phyloP scores from a whole-genome alignment of 2,113 vertebrate genomes.

The Crotalus helleri region DNA sequence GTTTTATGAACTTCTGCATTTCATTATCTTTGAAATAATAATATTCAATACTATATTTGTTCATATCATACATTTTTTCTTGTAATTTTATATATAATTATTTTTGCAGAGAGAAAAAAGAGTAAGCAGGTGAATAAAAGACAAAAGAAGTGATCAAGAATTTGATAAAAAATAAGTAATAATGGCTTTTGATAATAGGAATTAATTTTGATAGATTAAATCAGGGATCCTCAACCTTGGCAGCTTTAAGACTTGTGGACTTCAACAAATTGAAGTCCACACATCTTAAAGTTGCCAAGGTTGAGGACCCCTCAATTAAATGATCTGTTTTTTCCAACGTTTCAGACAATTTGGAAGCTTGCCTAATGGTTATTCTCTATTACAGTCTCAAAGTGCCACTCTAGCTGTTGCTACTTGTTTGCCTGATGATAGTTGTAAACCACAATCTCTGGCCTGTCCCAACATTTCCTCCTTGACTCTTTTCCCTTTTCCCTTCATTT shows the following conservation, averaged over 20 bases:
- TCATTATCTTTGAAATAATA: neutral
- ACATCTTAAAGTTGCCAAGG: too few relatives aligned
- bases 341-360: neutral
- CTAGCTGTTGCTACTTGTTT: neutral
- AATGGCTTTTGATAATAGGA: neutral
- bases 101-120: neutral
- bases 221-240: neutral
- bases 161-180: neutral
- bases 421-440: neutral
- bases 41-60: neutral
- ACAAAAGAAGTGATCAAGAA: neutral
- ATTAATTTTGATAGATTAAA: neutral
- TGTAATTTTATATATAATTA: neutral
- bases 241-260: too few relatives aligned
- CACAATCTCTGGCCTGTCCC: neutral
- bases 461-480: neutral
- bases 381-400: neutral
- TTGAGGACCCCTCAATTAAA: neutral
- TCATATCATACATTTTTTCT: neutral
- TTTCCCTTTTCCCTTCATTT: neutral
- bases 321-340: neutral
- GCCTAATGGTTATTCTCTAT: neutral
- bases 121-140: neutral
- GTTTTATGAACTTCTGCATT: neutral
- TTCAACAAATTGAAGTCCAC: too few relatives aligned